Evolutionary conservation across 2,113 vertebrate genomes (phyloP).

Genomic region (Mandrillus leucophaeus): DNA sequence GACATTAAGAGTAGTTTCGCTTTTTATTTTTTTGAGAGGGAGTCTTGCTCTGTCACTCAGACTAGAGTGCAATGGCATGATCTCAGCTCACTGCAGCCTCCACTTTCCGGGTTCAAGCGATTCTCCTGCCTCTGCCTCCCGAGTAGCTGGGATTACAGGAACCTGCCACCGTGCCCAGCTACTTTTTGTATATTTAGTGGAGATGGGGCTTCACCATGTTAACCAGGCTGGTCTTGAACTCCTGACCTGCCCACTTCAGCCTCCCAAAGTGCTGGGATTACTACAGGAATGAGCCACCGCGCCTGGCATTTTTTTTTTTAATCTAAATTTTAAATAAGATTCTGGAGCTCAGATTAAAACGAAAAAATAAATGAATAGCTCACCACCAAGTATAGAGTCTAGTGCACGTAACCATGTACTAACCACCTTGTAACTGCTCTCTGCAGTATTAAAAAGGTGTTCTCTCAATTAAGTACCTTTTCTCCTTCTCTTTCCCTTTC

Average conservation of each 20-base stretch:
- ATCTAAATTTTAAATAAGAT: constrained; percentile 41
- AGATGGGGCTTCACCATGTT: neutral
- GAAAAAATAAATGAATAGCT: neutral
- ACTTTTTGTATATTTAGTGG: neutral
- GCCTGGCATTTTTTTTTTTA: neutral
- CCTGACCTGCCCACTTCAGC: neutral
- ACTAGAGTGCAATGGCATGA: neutral
- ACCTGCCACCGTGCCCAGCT: neutral
- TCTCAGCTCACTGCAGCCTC: neutral
- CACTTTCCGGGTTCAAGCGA: neutral
- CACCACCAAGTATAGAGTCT: neutral
- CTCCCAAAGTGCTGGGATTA: neutral
- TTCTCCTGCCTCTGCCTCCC: neutral
- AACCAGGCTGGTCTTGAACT: neutral
- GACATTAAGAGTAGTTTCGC: neutral
- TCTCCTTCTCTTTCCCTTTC: neutral
- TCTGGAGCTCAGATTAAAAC: neutral
- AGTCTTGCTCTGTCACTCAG: neutral
- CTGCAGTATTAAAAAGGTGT: neutral
- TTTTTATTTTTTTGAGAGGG: neutral
- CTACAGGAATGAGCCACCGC: neutral
- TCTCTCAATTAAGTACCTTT: neutral
- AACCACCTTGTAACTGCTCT: neutral
- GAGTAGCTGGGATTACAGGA: neutral
- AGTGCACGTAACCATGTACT: neutral